Percentiles rank a stretch among this genome's conserved stretches.
These are phyloP conservation scores for Luscinia luscinia DNA, from an alignment of 2,797 vertebrate species.

Conservation along the genomic window DNA sequence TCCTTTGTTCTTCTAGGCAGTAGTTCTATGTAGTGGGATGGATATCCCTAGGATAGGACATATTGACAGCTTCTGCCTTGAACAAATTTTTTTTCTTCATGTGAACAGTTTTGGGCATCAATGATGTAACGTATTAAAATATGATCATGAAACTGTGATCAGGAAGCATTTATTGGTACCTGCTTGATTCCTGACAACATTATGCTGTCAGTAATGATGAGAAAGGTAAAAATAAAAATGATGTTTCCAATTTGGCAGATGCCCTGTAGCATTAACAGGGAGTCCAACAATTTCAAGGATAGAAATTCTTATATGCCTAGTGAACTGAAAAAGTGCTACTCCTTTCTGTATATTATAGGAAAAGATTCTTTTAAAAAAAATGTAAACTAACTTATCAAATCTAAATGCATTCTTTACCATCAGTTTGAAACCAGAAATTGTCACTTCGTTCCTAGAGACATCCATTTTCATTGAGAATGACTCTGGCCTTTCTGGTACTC, in stretches of 20 bases:
- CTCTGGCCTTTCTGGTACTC: background rate
- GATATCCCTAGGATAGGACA: background rate
- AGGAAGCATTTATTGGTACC: constrained; percentile 53
- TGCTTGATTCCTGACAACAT: constrained; percentile 55
- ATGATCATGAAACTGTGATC: background rate
- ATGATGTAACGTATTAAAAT: constrained; percentile 31
- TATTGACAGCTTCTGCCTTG: background rate
- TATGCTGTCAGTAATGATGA: constrained; percentile 60
- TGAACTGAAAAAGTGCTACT: background rate
- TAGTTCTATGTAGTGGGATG: background rate
- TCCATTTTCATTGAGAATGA: background rate
- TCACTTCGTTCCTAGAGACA: background rate
- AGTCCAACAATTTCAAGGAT: background rate
- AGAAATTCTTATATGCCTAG: background rate
- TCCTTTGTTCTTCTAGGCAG: background rate
- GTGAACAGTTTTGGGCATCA: background rate
- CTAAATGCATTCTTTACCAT: background rate
- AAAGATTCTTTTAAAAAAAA: background rate
- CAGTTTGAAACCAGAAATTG: background rate
- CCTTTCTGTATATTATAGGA: background rate
- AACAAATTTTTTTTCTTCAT: background rate
- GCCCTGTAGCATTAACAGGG: background rate
- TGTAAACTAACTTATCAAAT: background rate
- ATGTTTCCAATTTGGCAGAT: background rate
- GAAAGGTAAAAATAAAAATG: constrained; percentile 35